phyloP scores from a whole-genome alignment of 30 jellyfish, hydroid and myxozoan genomes.

The Rhopilema esculentum region DNA sequence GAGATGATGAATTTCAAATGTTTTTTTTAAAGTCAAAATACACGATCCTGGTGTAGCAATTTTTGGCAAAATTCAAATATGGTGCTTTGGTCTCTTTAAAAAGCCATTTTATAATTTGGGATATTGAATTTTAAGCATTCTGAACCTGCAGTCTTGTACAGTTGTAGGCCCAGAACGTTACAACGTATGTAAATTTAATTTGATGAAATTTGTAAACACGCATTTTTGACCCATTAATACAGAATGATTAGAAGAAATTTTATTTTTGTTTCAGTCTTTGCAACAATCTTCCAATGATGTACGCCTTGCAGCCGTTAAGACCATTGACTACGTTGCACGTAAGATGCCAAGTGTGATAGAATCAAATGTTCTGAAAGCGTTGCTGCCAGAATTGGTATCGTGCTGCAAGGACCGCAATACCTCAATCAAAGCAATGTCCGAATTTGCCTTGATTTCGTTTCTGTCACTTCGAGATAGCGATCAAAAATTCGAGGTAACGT shows the following conservation, averaged over 20 bases:
- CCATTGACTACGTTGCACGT: slow-evolving; percentile 72
- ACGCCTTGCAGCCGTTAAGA: slow-evolving; percentile 69
- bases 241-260: background rate
- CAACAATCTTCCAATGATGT: slow-evolving; percentile 84
- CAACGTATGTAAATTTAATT: too few relatives aligned
- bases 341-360: slow-evolving; percentile 39
- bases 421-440: slow-evolving; percentile 75
- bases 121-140: too few relatives aligned
- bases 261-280: slow-evolving; percentile 70
- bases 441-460: slow-evolving; percentile 65
- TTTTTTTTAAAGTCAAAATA: too few relatives aligned
- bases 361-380: slow-evolving; percentile 18
- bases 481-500: slow-evolving; percentile 47
- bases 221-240: background rate
- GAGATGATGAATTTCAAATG: too few relatives aligned
- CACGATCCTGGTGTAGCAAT: too few relatives aligned
- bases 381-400: slow-evolving; percentile 66
- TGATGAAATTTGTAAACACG: background rate
- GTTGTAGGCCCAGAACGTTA: too few relatives aligned
- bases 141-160: too few relatives aligned
- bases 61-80: too few relatives aligned
- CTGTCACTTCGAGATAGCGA: slow-evolving; percentile 57
- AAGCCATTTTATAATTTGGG: too few relatives aligned
- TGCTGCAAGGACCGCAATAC: slow-evolving; percentile 82
- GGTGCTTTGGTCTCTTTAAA: too few relatives aligned